phyloP scores from a whole-genome alignment of 2,113 vertebrate genomes.

The Trogon surrucura region DNA sequence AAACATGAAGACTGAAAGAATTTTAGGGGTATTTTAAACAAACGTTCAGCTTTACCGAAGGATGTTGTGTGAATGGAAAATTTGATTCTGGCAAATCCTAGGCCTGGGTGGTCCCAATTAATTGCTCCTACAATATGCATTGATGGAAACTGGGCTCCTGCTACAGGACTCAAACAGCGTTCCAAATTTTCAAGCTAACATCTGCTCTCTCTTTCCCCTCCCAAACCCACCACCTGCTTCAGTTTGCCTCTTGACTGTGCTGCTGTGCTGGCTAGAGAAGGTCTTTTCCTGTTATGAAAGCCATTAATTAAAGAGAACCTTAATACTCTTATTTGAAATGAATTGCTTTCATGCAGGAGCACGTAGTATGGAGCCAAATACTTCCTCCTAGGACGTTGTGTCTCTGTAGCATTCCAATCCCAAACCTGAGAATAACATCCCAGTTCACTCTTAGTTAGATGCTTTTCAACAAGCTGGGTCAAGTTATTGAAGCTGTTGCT shows the following conservation, averaged over 20 bases:
- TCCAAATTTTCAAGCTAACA: conserved; percentile 60
- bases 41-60: neutral
- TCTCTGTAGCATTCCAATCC: neutral
- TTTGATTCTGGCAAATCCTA: conserved; percentile 31
- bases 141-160: conserved; percentile 67
- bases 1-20: neutral
- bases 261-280: conserved; percentile 28
- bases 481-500: neutral
- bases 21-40: neutral
- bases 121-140: conserved; percentile 59
- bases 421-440: neutral
- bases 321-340: neutral
- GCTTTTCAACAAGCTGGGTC: neutral
- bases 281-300: conserved; percentile 53
- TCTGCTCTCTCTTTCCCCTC: conserved; percentile 45
- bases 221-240: conserved; percentile 57
- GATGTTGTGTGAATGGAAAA: neutral
- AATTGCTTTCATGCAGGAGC: conserved; percentile 3
- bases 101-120: conserved; percentile 36
- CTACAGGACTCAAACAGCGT: rapidly evolving
- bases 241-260: conserved; percentile 42
- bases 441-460: neutral
- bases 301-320: conserved; percentile 49
- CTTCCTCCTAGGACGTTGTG: neutral
- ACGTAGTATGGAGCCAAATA: neutral